phyloP scores from a whole-genome alignment of 2,797 vertebrate genomes.

The Tokudaia tokunoshimensis region DNA sequence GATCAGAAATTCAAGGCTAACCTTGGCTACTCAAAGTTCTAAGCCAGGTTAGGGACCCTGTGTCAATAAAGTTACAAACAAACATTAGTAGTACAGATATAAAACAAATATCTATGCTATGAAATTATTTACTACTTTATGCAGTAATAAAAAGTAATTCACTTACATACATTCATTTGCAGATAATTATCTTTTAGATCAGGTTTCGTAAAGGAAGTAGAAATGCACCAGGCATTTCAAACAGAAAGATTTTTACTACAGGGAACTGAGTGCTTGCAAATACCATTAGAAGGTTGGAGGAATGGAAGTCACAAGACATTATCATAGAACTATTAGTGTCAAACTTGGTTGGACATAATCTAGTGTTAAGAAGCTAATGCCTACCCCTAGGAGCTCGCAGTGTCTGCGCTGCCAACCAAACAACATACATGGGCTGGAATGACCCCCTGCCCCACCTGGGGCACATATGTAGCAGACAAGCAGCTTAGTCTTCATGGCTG shows the following conservation, averaged over 20 bases:
- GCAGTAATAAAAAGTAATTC: neutral
- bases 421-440: no score
- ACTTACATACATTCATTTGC: neutral
- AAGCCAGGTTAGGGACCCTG: neutral
- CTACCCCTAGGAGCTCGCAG: no score
- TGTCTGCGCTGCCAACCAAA: no score
- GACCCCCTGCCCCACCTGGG: no score
- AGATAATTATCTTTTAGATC: neutral
- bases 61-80: neutral
- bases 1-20: neutral
- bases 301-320: neutral
- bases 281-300: neutral
- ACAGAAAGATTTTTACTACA: neutral
- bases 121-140: neutral
- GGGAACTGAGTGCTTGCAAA: neutral
- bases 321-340: neutral
- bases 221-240: neutral
- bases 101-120: neutral
- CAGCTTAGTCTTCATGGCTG: no score
- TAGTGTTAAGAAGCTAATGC: neutral
- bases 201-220: neutral
- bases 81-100: neutral
- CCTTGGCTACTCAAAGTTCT: neutral
- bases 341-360: neutral
- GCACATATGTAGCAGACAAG: no score